Evolutionary conservation across 2,888 invertebrate genomes (phyloP).

Genomic region (Luperina testacea): DNA sequence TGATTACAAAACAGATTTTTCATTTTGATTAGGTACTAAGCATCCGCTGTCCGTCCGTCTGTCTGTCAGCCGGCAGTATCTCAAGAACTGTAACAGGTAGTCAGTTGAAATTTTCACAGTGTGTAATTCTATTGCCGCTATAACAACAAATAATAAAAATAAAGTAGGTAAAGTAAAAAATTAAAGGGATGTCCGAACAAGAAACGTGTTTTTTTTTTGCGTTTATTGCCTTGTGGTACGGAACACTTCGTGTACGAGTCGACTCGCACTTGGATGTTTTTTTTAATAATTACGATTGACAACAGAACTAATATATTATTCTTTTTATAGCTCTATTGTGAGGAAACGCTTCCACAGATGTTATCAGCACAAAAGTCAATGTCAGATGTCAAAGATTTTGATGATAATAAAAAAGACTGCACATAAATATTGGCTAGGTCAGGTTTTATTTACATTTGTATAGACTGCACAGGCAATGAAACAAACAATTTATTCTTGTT

Average conservation of each 20-base stretch:
- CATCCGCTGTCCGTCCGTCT: neutral
- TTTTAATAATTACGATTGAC: no score
- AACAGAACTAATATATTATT: no score
- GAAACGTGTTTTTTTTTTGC: neutral
- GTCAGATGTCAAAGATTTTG: constrained; percentile 7
- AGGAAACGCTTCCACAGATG: neutral
- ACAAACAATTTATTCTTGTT: neutral
- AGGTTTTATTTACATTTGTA: constrained; percentile 10
- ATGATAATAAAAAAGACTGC: neutral
- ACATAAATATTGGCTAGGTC: constrained; percentile 7
- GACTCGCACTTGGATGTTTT: neutral
- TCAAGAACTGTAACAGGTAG: neutral
- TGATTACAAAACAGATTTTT: neutral
- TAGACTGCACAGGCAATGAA: neutral
- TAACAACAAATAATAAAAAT: neutral
- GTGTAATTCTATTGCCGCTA: neutral
- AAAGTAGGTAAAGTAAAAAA: neutral
- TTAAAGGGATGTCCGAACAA: neutral
- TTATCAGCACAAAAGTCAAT: constrained; percentile 35
- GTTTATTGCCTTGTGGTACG: neutral
- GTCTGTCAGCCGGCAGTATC: neutral
- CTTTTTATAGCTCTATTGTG: neutral
- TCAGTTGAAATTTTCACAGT: neutral
- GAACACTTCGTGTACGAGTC: neutral
- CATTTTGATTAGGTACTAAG: neutral